A percentile compares a stretch with the other conserved stretches of the same genome.
These are phyloP conservation scores for Herminia tarsipennalis DNA, from an alignment of 2,888 invertebrate genomes.

Conservation along the genomic window DNA sequence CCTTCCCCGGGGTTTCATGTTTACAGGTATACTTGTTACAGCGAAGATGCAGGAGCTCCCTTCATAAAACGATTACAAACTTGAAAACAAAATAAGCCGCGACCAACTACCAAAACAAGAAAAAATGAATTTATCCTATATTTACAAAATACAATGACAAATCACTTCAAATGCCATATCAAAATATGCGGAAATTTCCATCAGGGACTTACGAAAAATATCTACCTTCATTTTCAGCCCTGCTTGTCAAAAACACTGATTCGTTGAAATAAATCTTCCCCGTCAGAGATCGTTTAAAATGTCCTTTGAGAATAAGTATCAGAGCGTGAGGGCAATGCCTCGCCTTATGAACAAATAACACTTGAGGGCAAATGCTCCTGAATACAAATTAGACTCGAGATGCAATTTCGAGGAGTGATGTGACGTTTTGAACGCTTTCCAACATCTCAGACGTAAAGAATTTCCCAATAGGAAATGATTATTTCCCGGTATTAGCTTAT, in stretches of 20 bases:
- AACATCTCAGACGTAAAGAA: conserved; percentile 58
- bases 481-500: conserved; percentile 52
- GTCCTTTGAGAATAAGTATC: conserved; percentile 18
- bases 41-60: no score
- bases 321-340: conserved; percentile 23
- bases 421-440: conserved; percentile 68
- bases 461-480: conserved; percentile 73
- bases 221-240: background rate
- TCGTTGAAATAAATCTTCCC: conserved; percentile 15
- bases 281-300: conserved; percentile 28
- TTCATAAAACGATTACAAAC: no score
- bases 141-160: no score
- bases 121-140: no score
- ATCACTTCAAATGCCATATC: no score
- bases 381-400: conserved; percentile 73
- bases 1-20: no score
- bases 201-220: no score
- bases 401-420: conserved; percentile 74
- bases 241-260: conserved; percentile 25
- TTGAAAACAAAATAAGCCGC: no score
- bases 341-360: conserved; percentile 70
- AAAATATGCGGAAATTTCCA: no score
- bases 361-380: conserved; percentile 57
- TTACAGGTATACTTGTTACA: no score
- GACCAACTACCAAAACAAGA: no score